A percentile compares a stretch with the other conserved stretches of the same genome.
Conservation (phyloP, 2,113 vertebrate species). For the Mustela nigripes region DNA sequence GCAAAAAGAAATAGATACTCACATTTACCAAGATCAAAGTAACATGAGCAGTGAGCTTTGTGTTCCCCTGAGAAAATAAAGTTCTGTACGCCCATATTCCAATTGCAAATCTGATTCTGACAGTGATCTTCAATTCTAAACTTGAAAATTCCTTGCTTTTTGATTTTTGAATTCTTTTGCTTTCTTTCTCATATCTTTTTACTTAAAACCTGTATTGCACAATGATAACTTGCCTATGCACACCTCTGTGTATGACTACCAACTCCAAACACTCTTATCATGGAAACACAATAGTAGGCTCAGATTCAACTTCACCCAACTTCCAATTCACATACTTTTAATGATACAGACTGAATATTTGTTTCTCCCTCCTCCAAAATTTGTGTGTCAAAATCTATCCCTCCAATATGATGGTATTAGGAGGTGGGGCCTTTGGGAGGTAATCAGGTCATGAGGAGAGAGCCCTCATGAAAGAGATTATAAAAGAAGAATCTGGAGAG, state of each 20-base stretch:
- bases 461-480: neutral
- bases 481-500: neutral
- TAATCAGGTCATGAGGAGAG: neutral
- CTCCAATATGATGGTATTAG: neutral
- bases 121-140: slow-evolving; percentile 27
- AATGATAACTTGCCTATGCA: neutral
- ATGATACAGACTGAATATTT: neutral
- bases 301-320: neutral
- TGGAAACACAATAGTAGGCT: neutral
- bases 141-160: neutral
- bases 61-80: neutral
- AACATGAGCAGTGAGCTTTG: neutral
- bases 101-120: neutral
- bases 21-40: neutral
- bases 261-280: neutral
- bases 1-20: neutral
- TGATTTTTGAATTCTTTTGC: slow-evolving; percentile 1
- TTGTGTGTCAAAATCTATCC: neutral
- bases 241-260: neutral
- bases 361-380: neutral
- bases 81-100: neutral
- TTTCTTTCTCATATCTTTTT: neutral
- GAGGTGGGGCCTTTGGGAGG: neutral
- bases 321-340: neutral
- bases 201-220: neutral